A percentile compares a stretch with the other conserved stretches of the same genome.
phyloP scores from a whole-genome alignment of 1,140 invertebrate species.

The Odontomachus brunneus region DNA sequence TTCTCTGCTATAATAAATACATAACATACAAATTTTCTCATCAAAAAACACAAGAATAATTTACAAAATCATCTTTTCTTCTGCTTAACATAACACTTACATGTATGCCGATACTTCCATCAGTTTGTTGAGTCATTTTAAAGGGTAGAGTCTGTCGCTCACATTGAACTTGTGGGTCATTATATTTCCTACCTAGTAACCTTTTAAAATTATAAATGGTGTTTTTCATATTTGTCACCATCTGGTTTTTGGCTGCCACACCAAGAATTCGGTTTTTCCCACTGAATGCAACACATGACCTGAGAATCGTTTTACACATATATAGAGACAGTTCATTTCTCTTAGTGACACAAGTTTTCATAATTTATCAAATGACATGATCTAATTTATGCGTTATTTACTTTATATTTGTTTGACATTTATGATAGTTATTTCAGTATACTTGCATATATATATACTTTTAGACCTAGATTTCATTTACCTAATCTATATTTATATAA shows the following conservation, averaged over 20 bases:
- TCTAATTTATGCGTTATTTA: not conserved
- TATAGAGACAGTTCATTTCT: not conserved
- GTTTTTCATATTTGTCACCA: slow-evolving; percentile 98
- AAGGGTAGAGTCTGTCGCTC: slow-evolving; percentile 93
- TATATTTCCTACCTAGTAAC: slow-evolving; percentile 94
- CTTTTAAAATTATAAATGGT: slow-evolving; percentile 97
- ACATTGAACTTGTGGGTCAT: slow-evolving; percentile 94
- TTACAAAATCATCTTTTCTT: not conserved
- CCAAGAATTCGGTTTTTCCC: slow-evolving; percentile 96
- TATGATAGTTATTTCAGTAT: not conserved
- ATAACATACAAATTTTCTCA: not conserved
- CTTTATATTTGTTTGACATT: not conserved
- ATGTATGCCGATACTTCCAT: slow-evolving; percentile 92
- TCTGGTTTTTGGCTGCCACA: slow-evolving; percentile 98
- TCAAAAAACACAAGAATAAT: not conserved
- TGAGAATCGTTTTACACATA: slow-evolving; percentile 84
- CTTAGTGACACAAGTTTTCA: not conserved
- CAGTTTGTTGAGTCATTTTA: slow-evolving; percentile 88
- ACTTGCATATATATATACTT: not conserved
- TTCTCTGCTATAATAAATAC: not conserved
- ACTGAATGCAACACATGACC: slow-evolving; percentile 98
- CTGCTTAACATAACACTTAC: slow-evolving; percentile 81
- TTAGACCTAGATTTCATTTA: not conserved
- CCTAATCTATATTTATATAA: not conserved
- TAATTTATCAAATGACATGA: not conserved